A percentile compares a stretch with the other conserved stretches of the same genome.
These are phyloP conservation scores for Anastatus disparis DNA, from an alignment of 1,140 invertebrate genomes.

Conservation along the genomic window DNA sequence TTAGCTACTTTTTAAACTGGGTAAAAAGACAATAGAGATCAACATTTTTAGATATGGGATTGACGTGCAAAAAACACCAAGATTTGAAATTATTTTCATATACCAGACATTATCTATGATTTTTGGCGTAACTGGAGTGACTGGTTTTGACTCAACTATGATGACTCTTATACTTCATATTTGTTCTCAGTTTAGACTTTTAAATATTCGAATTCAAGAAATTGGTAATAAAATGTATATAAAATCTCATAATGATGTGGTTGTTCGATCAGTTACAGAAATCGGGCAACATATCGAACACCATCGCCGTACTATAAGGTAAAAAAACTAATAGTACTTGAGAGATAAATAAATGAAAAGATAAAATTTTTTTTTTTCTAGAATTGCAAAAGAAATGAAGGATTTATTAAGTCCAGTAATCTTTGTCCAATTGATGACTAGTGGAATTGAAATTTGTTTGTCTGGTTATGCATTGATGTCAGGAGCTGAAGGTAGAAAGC, in stretches of 20 bases:
- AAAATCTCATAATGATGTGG: constrained; percentile 22
- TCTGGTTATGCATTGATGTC: constrained; percentile 37
- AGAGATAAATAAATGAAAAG: too few relatives aligned
- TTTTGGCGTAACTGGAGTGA: too few relatives aligned
- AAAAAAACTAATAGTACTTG: not conserved
- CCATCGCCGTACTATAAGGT: not conserved
- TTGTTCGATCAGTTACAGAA: constrained; percentile 19
- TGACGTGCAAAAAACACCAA: too few relatives aligned
- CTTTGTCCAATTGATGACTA: constrained; percentile 43
- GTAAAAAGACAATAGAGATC: too few relatives aligned
- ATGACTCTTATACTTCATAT: constrained; percentile 43
- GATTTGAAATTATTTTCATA: too few relatives aligned
- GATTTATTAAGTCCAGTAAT: constrained; percentile 44
- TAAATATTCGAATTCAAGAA: constrained; percentile 1
- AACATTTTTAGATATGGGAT: not conserved
- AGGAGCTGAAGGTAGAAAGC: not conserved
- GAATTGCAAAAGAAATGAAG: constrained; percentile 38
- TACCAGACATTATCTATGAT: too few relatives aligned
- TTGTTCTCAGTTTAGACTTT: constrained; percentile 42
- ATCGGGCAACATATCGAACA: not conserved
- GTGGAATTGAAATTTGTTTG: constrained; percentile 45
- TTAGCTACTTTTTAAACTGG: too few relatives aligned
- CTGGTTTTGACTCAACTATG: constrained; percentile 11
- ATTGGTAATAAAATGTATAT: not conserved
- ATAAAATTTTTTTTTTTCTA: too few relatives aligned